Conservation (phyloP, 2,113 vertebrate genomes). For the Bettongia penicillata region DNA sequence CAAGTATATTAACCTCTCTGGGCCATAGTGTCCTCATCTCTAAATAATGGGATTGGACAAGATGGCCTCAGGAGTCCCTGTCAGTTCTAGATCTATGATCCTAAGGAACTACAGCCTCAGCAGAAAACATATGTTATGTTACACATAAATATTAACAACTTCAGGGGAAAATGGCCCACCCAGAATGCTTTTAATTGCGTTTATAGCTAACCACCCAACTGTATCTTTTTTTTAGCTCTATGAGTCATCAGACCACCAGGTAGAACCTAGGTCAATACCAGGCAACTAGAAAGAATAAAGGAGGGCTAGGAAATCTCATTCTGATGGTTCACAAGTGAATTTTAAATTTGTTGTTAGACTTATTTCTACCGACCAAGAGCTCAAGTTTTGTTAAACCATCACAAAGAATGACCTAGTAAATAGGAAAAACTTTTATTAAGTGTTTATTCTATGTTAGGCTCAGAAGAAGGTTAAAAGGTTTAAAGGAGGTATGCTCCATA, state of each 20-base stretch:
- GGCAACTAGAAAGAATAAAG: neutral
- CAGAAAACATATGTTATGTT: slow-evolving; percentile 44
- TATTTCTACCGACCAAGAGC: neutral
- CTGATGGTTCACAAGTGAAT: slow-evolving; percentile 7
- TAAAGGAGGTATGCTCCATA: neutral
- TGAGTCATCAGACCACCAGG: slow-evolving; percentile 77
- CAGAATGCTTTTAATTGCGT: slow-evolving; percentile 68
- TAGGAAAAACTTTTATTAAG: neutral
- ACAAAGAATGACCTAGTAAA: slow-evolving; percentile 9
- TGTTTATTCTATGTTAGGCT: neutral
- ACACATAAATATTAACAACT: slow-evolving; percentile 12
- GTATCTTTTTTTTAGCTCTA: slow-evolving; percentile 35
- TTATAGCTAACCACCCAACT: slow-evolving; percentile 43
- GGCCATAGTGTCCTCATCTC: neutral
- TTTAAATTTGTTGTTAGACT: slow-evolving; percentile 26
- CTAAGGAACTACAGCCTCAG: neutral
- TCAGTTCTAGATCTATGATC: neutral
- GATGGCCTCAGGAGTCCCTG: neutral
- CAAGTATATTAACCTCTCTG: neutral
- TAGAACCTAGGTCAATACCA: slow-evolving; percentile 45
- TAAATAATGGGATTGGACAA: neutral
- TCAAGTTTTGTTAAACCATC: slow-evolving; percentile 17
- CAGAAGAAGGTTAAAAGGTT: neutral
- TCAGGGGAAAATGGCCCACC: slow-evolving; percentile 64
- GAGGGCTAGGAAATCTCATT: neutral